Conservation (phyloP, 2,797 vertebrate species). For the Sebastes minor region DNA sequence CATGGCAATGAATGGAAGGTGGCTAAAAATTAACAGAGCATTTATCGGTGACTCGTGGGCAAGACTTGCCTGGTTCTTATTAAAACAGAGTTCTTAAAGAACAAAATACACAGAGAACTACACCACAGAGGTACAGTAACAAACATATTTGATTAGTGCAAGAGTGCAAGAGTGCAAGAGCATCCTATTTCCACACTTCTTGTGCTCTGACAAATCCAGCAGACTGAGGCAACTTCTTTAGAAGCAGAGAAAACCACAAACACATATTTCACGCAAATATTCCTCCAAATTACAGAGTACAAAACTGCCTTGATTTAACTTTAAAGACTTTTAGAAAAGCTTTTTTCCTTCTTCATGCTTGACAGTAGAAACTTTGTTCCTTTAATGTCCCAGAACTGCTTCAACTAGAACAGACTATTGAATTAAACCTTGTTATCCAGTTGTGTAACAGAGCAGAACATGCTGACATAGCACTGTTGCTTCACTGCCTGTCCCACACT, state of each 20-base stretch:
- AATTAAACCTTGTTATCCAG: constrained; percentile 31
- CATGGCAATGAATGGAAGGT: constrained; percentile 41
- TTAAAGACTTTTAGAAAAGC: not conserved
- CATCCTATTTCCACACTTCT: not conserved
- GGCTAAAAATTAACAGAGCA: constrained; percentile 1
- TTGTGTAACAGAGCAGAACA: constrained; percentile 51
- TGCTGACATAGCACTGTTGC: constrained; percentile 30
- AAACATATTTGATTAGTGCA: constrained; percentile 4
- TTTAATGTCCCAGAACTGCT: not conserved
- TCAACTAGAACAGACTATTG: constrained; percentile 9
- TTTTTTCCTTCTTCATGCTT: not conserved
- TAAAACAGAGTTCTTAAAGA: not conserved
- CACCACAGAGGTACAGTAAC: not conserved
- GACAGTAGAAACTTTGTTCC: not conserved
- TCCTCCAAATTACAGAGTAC: not conserved
- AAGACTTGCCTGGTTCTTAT: not conserved
- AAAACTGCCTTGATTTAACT: not conserved
- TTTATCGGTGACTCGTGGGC: not conserved
- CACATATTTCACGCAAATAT: not conserved
- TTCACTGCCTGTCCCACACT: not conserved
- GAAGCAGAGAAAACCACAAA: not conserved
- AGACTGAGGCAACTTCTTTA: not conserved
- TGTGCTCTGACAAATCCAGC: not conserved
- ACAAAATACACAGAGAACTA: not conserved
- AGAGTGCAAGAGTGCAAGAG: not conserved